Evolutionary conservation across 1,140 invertebrate species (phyloP), one percentile per base, ranked within the genome.

Genomic region (Meloidogyne hapla): DNA sequence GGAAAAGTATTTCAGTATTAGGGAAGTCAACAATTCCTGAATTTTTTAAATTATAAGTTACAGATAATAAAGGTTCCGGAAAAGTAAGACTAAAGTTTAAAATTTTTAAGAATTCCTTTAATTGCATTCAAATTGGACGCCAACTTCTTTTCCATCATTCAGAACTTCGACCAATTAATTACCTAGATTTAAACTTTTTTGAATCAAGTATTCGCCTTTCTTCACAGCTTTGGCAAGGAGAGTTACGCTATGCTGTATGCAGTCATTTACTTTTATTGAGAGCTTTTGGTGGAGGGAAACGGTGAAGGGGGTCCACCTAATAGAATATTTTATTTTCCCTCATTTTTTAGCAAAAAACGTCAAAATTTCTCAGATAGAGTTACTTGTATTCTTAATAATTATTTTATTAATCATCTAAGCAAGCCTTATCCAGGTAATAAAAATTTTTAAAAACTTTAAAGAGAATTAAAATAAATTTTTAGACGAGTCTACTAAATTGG

Each of bases 201-300:
- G 71, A 61, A 23, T 56, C 21, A 9, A 64, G 38, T 18, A 40
- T 73, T 18, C 5, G 28, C n/a, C 1, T 73, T 33, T 40, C 15
- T 28, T 10, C 71, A 8, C 21, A 63, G 4, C 4, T 56, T 28
- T 73, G 71, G 71, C 8, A 73, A 2, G 10, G 18, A 15, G 71
- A 73, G n/a, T 18, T 73, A 23, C 48, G 64, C 18, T 26, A 73
- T 25, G 71, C 71, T 13, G 71, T 73, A 12, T 73, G 71, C 23
- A 73, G 71, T 64, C 56, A 73, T 25, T 73, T 73, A 38, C 28
- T 73, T 61, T 61, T 73, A 21, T 63, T 73, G 6, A 73, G 40
- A 40, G 48, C 71, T n/a, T 64, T 40, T 0, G 48, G 12, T 42
- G 18, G 2, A 21, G 71, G 71, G 48, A 42, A 64, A 73, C 61